Conservation (phyloP, 2,797 vertebrate genomes). For the Scleropages formosus region DNA sequence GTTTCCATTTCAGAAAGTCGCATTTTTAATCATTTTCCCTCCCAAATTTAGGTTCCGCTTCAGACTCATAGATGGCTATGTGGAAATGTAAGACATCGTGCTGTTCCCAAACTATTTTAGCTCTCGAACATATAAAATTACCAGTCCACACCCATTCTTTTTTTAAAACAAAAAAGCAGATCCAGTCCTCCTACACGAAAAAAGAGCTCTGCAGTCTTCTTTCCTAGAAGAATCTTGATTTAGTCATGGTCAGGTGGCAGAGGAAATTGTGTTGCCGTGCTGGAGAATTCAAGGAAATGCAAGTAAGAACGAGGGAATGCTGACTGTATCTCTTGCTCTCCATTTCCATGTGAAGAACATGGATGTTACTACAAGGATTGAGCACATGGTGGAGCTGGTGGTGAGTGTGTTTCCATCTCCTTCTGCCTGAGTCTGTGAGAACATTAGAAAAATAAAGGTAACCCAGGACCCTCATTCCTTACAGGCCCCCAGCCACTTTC, state of each 20-base stretch:
- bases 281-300: not conserved
- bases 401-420: slow-evolving; percentile 41
- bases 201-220: not conserved
- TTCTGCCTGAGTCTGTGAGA: not conserved
- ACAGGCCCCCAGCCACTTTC: slow-evolving; percentile 57
- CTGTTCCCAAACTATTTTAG: not conserved
- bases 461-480: slow-evolving; percentile 1
- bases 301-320: not conserved
- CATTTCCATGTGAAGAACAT: slow-evolving; percentile 46
- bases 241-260: not conserved
- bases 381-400: slow-evolving; percentile 51
- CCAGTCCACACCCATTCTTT: not conserved
- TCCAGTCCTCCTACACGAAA: not conserved
- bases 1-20: not conserved
- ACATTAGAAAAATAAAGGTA: not conserved
- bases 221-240: not conserved
- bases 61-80: not conserved
- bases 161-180: not conserved
- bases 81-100: slow-evolving; percentile 3
- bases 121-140: not conserved
- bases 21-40: not conserved
- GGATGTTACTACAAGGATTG: slow-evolving; percentile 47
- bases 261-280: slow-evolving; percentile 9
- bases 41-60: not conserved
- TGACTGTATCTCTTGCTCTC: slow-evolving; percentile 29